Evolutionary conservation across 2,888 invertebrate species (phyloP), one percentile per base, ranked within the genome.

Genomic region (Euclidia mi): DNA sequence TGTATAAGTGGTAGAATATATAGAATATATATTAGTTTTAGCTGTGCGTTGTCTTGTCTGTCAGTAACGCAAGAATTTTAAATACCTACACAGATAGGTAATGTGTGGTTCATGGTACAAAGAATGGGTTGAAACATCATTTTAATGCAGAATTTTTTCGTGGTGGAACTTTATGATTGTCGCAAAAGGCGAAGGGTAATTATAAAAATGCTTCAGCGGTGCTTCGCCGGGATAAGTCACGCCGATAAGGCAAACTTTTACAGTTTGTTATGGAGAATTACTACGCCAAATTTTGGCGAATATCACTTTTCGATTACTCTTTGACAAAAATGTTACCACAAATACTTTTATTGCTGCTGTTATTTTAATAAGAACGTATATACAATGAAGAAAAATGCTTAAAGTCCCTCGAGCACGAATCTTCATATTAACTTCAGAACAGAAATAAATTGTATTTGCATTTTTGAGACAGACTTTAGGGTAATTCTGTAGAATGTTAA

Each of bases 211-310:
- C 72, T 75, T 67, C 7, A 56, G 59, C 51, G 56, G 50, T 65
- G 62, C 38, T 40, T 43, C 40, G 42, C 49, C 45, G 35, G 56
- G 55, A 67, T 70, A 67, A 72, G 56, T 62, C 62, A 47, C 57
- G 56, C 67, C 59, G 83, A 82, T 82, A 84, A 84, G 73, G 55
- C 63, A 58, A 72, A 69, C 59, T 72, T 84, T 78, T 56, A 60
- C 55, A 75, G 76, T 81, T 84, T 79, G 78, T 83, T 74, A 81
- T 65, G 65, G 52, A 59, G 61, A 71, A 66, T 60, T 66, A 76
- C 65, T 14, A 41, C 20, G 18, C 32, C 50, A 57, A 76, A 72
- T 75, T 76, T 70, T 69, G 69, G 68, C 61, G 46, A 73, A 71
- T 68, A 72, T 63, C 68, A 59, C 62, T 47, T 61, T 60, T 65